phyloP scores from a whole-genome alignment of 2,888 invertebrate genomes.

The Stenichneumon culpator region DNA sequence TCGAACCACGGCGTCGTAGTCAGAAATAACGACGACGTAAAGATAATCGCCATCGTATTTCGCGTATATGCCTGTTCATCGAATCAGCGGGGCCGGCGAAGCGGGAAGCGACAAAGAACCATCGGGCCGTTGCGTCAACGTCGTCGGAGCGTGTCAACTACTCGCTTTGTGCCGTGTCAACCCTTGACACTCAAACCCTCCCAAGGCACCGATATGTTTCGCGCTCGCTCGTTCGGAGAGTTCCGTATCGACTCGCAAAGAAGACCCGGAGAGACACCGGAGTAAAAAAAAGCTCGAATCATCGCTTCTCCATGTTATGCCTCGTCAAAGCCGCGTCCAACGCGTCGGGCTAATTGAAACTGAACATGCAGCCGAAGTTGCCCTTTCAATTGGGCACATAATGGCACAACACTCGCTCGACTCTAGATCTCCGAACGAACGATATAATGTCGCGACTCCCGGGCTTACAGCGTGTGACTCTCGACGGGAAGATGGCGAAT shows the following conservation, averaged over 20 bases:
- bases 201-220: neutral
- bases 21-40: slow-evolving; percentile 72
- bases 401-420: neutral
- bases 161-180: neutral
- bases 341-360: slow-evolving; percentile 6
- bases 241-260: neutral
- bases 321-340: neutral
- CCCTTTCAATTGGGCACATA: neutral
- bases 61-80: slow-evolving; percentile 41
- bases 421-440: neutral
- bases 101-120: slow-evolving; percentile 23
- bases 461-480: neutral
- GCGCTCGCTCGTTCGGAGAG: neutral
- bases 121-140: slow-evolving; percentile 1
- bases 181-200: neutral
- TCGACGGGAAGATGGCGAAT: neutral
- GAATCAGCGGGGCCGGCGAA: slow-evolving; percentile 17
- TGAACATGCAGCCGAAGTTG: neutral
- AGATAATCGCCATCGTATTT: slow-evolving; percentile 74
- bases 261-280: neutral
- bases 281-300: neutral
- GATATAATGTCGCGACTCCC: neutral
- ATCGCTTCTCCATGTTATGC: neutral
- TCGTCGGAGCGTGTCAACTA: neutral
- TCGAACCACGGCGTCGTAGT: slow-evolving; percentile 63